Base-by-base conservation (phyloP, 2,113 vertebrate species). In the Pseudopodoces humilis region DNA sequence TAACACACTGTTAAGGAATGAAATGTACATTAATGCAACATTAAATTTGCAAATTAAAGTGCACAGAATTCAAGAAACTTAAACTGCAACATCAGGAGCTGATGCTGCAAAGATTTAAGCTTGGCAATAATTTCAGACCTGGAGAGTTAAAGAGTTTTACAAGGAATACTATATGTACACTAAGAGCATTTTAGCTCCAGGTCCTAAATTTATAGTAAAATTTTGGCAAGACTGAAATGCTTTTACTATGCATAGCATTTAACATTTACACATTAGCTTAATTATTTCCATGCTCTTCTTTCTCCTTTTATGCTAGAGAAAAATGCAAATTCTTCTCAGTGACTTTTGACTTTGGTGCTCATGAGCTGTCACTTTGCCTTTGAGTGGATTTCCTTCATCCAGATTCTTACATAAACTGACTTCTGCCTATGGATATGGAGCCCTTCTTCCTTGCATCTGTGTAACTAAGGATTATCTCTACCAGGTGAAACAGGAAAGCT, bases 31-130 rank as follows among this genome's bases (percentile, higher is more conserved):
- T 76, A 95, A 80, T 60, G 14, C 28, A 82, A 72, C 41, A 85
- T 91, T 78, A 85, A 91, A 75, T 83, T 39, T 60, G 50, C 23
- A 91, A 87, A 88, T 89, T 85, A 89, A 92, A 84, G n/a, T 7
- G 33, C 8, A 33, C 7, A 30, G 39, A 83, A 83, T 90, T 90
- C 18, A 69, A 58, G 67, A 81, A 33, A 83, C 46, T 75, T 83
- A 64, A 94, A 86, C 64, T 83, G 44, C 47, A 6, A 53, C 67
- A 41, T 77, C 43, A 62, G 41, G 55, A 85, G 39, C 41, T 78
- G 70, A 71, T 64, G 31, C 28, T 71, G 31, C 35, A 56, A 75
- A 81, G 28, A 53, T 68, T 86, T 86, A 68, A 68, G 13, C 25
- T 52, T 64, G n/a, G 46, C 31, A 82, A 30, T 90, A 78, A 50